Conservation (phyloP, 92 coral and sea anemone genomes). For the Ricordea florida region DNA sequence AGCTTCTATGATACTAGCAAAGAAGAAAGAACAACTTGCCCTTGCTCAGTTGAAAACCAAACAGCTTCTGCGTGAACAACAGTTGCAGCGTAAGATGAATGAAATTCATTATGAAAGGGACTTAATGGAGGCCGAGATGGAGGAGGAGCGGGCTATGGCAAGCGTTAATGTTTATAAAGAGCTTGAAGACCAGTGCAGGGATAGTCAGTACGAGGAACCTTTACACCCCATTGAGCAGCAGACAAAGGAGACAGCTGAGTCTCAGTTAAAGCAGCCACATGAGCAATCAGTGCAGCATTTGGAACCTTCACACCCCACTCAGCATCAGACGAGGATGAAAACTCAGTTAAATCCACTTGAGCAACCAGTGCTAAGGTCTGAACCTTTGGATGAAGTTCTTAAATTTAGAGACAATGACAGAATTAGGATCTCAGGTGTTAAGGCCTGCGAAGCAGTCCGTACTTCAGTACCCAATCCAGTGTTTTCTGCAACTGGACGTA, state of each 20-base stretch:
- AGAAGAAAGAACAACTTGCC: constrained; percentile 2
- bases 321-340: background rate
- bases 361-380: background rate
- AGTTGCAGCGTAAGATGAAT: background rate
- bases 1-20: background rate
- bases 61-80: background rate
- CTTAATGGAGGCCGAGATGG: constrained; percentile 1
- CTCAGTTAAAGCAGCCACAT: too few species aligned
- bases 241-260: background rate
- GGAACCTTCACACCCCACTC: background rate
- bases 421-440: too few species aligned
- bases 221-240: background rate
- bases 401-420: background rate
- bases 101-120: background rate
- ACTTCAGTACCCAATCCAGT: too few species aligned
- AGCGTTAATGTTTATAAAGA: constrained; percentile 3
- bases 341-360: background rate
- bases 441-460: background rate
- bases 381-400: background rate
- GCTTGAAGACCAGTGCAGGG: background rate
- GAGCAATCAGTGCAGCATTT: too few species aligned
- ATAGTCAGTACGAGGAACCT: background rate
- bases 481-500: background rate
- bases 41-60: background rate
- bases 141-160: background rate